These are phyloP conservation scores for Cromileptes altivelis DNA, from an alignment of 2,113 vertebrate genomes.

Conservation along the genomic window DNA sequence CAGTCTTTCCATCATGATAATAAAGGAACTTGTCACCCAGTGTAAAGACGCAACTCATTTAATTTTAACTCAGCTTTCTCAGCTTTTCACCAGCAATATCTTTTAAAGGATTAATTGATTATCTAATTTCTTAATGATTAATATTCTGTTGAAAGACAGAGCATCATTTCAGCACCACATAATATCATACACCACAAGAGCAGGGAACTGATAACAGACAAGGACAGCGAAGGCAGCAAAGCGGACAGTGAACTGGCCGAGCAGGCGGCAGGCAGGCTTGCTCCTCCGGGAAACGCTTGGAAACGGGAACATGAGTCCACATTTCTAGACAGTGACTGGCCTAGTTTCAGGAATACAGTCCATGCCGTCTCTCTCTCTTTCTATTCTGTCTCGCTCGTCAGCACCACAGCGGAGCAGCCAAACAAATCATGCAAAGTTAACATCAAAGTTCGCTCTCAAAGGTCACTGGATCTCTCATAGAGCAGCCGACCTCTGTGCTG, in stretches of 20 bases:
- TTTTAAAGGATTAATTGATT: background rate
- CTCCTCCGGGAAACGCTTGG: constrained; percentile 66
- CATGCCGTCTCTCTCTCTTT: constrained; percentile 21
- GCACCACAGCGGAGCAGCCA: constrained; percentile 46
- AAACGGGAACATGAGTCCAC: constrained; percentile 77
- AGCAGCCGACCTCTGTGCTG: constrained; percentile 59
- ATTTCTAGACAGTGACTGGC: constrained; percentile 80
- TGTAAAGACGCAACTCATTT: no score
- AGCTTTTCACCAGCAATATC: background rate
- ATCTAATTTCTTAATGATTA: background rate
- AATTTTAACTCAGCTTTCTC: no score
- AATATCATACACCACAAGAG: background rate
- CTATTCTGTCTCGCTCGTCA: constrained; percentile 21
- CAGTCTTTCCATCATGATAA: background rate
- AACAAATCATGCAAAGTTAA: constrained; percentile 76
- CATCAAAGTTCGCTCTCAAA: constrained; percentile 74
- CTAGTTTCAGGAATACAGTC: constrained; percentile 74
- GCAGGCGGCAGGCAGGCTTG: constrained; percentile 42
- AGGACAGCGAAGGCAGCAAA: constrained; percentile 49
- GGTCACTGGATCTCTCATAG: constrained; percentile 71
- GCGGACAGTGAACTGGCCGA: constrained; percentile 54
- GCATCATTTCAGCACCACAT: background rate
- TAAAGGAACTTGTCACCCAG: no score
- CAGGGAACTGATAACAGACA: background rate
- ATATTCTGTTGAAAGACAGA: background rate